Evolutionary conservation across 2,797 vertebrate species (phyloP).

Genomic region (Rhincodon typus): DNA sequence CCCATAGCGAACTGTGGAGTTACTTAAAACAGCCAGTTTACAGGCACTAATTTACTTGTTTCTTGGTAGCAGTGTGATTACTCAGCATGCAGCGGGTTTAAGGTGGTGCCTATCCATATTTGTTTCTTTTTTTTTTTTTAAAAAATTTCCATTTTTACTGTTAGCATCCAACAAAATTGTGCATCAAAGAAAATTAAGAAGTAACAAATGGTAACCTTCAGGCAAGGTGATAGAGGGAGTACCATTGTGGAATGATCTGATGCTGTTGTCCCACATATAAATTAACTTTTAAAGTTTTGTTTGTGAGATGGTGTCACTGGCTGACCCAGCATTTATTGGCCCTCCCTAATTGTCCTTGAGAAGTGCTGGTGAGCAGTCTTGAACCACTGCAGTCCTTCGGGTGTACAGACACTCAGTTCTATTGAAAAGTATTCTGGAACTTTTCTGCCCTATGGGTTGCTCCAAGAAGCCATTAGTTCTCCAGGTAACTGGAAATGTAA

Average conservation of each 20-base stretch:
- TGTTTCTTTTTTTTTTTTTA: not conserved
- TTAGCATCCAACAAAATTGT: not conserved
- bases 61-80: not conserved
- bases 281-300: not conserved
- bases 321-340: no score
- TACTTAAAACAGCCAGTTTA: not conserved
- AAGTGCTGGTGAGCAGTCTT: no score
- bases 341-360: no score
- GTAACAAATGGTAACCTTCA: not conserved
- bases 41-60: not conserved
- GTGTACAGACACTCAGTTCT: no score
- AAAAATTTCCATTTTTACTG: not conserved
- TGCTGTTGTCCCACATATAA: not conserved
- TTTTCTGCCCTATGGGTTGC: not conserved
- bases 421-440: no score
- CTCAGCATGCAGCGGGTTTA: not conserved
- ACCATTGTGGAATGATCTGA: not conserved
- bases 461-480: not conserved
- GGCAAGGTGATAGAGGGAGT: not conserved
- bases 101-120: not conserved
- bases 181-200: not conserved
- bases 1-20: not conserved
- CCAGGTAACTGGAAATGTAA: no score
- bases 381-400: no score
- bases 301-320: no score